Percentiles rank a stretch among this genome's conserved stretches.
Evolutionary conservation across 2,888 invertebrate species (phyloP).

Genomic region (Agrypnus murinus): DNA sequence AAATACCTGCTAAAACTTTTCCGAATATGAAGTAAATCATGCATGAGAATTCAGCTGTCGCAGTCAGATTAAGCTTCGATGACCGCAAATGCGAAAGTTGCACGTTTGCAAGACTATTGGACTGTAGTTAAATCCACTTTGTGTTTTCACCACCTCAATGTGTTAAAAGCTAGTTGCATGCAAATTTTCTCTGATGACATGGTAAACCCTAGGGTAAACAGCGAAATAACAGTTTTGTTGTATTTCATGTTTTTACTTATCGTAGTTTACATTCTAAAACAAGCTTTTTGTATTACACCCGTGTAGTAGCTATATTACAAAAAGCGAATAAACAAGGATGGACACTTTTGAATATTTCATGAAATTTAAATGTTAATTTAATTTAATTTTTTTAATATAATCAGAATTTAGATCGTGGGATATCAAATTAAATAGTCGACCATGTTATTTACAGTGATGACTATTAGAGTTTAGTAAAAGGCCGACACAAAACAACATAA

Average conservation of each 20-base stretch:
- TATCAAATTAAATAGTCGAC: too few relatives aligned
- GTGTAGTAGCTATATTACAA: too few relatives aligned
- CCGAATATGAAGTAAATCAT: background rate
- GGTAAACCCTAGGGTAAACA: background rate
- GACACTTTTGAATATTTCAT: too few relatives aligned
- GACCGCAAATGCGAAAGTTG: conserved; percentile 19
- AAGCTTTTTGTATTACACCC: too few relatives aligned
- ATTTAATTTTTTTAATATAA: too few relatives aligned
- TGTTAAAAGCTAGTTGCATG: background rate
- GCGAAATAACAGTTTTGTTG: background rate
- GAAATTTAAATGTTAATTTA: too few relatives aligned
- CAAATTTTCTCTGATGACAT: conserved; percentile 2
- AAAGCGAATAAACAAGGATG: too few relatives aligned
- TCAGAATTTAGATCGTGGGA: too few relatives aligned
- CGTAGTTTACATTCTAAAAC: too few relatives aligned
- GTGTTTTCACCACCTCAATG: background rate
- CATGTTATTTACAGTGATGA: too few relatives aligned
- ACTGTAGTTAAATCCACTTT: conserved; percentile 14
- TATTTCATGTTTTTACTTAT: background rate
- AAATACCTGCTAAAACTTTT: background rate
- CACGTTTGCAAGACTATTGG: conserved; percentile 19
- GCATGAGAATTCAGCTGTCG: conserved; percentile 22
- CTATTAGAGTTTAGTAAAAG: too few relatives aligned
- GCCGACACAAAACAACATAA: too few relatives aligned
- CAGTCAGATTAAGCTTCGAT: conserved; percentile 8